Conservation (phyloP, 1,140 invertebrate species). For the Zaprionus capensis region DNA sequence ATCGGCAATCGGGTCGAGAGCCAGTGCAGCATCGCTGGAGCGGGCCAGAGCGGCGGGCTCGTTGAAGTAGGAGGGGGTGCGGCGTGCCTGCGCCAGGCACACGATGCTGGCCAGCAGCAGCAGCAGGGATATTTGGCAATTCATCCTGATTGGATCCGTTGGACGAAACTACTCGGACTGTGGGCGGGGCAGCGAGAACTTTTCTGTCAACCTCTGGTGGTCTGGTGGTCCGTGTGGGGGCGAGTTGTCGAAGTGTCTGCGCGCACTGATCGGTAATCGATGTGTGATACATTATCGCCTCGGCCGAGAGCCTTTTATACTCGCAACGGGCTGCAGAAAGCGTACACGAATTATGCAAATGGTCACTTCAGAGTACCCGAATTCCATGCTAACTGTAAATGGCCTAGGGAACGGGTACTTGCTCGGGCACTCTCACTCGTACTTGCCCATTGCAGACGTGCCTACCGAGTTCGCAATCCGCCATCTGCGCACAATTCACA, state of each 20-base stretch:
- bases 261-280: constrained; percentile 75
- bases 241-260: constrained; percentile 31
- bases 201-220: constrained; percentile 34
- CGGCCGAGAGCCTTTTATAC: constrained; percentile 68
- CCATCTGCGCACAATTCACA: constrained; percentile 33
- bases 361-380: constrained; percentile 41
- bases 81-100: constrained; percentile 21
- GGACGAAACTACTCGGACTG: constrained; percentile 63
- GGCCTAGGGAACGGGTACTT: constrained; percentile 25
- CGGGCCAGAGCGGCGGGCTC: constrained; percentile 38
- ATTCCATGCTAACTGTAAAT: constrained; percentile 48
- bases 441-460: constrained; percentile 14
- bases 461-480: constrained; percentile 1
- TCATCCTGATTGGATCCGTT: constrained; percentile 7
- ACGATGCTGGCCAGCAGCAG: constrained; percentile 40
- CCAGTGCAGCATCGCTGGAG: constrained; percentile 30
- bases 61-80: constrained; percentile 22
- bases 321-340: constrained; percentile 16
- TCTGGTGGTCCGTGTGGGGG: not conserved
- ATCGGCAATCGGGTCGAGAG: constrained; percentile 12
- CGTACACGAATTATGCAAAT: constrained; percentile 40
- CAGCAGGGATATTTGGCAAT: constrained; percentile 39
- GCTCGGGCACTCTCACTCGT: constrained; percentile 3
- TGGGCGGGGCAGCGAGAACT: constrained; percentile 47
- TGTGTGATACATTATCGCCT: constrained; percentile 72